Conservation (phyloP, 1,140 invertebrate species). For the Kradibia gibbosae region DNA sequence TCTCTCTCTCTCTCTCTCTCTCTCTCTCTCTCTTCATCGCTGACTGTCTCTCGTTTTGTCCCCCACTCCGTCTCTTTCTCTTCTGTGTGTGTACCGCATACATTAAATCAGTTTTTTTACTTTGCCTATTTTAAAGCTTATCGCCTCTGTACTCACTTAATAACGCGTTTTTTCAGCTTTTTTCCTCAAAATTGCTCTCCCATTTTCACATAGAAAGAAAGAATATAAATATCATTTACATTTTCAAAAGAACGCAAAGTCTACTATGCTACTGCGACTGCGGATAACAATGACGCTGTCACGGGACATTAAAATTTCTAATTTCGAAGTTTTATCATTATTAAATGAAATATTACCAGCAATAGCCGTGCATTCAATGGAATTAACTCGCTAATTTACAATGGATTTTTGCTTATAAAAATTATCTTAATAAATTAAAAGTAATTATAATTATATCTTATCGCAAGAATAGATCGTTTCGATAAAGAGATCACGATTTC, state of each 20-base stretch:
- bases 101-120: slow-evolving; percentile 25
- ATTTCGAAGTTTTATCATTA: neutral
- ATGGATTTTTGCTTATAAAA: neutral
- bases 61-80: neutral
- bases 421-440: neutral
- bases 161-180: neutral
- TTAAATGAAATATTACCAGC: neutral
- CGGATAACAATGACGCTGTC: neutral
- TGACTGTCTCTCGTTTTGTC: neutral
- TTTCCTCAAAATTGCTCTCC: neutral
- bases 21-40: neutral
- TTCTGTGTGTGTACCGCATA: neutral
- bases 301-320: neutral
- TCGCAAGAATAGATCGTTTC: neutral
- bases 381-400: neutral
- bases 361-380: neutral
- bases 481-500: neutral
- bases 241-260: neutral
- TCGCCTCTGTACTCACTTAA: neutral
- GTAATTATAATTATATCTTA: neutral
- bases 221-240: neutral
- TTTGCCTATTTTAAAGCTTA: slow-evolving; percentile 12
- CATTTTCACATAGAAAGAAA: neutral
- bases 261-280: neutral
- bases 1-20: neutral